Base-by-base conservation (phyloP, 2,797 vertebrate genomes). In the Gambelia wislizenii region DNA sequence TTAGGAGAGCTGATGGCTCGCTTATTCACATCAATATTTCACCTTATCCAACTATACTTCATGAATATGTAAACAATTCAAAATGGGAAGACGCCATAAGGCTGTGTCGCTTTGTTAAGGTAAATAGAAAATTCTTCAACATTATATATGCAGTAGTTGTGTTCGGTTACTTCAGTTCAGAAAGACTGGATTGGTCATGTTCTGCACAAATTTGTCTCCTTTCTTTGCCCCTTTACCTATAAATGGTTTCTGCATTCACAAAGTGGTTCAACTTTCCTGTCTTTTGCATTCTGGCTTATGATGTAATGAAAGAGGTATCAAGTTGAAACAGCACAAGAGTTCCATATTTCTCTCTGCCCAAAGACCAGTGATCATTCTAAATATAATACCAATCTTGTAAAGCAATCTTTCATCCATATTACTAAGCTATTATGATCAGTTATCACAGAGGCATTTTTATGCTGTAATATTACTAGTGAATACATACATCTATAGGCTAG, bases 101-200 rank as follows among this genome's bases (percentile, higher is more conserved):
- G 47, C 97, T 99, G 84, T 99, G 99, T 90, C 98, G 98, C 76
- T 99, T 99, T 44, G 98, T 98, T 92, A 99, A 99, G 98, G 99
- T 99, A 96, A 82, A 91, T 72, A 80, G 56, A 20, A 81, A 47
- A 47, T 20, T 30, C 0, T 0, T 49, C 6, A 67, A 13, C 52
- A 67, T 69, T 90, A 20, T 72, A 14, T 2, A 2, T 10, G 56
- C 54, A 75, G 13, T 20, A 61, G 5, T 10, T 87, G 9, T 4
- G 20, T 36, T 13, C 61, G 2, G 2, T 75, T 20, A 18, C 44
- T 80, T 74, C 42, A 76, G 27, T 25, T 52, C 52, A 61, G 25
- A 64, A 83, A 30, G 1, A 72, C 18, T 44, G 33, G 18, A 82
- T 42, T 67, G 64, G 36, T 84, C 20, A 49, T 44, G 36, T 54